These are phyloP conservation scores for Apodemia mormo DNA, from an alignment of 2,888 invertebrate species.

Conservation along the genomic window DNA sequence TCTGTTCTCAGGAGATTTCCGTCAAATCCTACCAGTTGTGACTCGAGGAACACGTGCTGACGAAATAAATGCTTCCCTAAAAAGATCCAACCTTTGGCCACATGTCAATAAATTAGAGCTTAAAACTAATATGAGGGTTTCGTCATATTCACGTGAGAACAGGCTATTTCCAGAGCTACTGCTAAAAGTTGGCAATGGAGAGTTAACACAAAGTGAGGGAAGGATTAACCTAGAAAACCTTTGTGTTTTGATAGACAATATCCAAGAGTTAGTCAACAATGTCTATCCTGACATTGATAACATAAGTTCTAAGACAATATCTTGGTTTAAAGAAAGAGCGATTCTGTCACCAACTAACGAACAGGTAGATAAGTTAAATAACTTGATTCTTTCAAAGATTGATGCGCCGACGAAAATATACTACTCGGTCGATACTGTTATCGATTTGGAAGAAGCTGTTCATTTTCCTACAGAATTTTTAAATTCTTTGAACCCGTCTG, in stretches of 20 bases:
- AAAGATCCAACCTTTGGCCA: slow-evolving; percentile 38
- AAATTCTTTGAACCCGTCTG: slow-evolving; percentile 35
- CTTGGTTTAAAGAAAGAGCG: slow-evolving; percentile 41
- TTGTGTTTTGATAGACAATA: slow-evolving; percentile 32
- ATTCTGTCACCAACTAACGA: slow-evolving; percentile 42
- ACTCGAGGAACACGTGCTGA: slow-evolving; percentile 40
- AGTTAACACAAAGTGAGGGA: slow-evolving; percentile 36
- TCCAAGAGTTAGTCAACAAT: slow-evolving; percentile 34
- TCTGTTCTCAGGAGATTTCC: slow-evolving; percentile 40
- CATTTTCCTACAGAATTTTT: slow-evolving; percentile 34
- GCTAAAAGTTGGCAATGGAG: slow-evolving; percentile 27
- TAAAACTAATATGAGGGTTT: slow-evolving; percentile 31
- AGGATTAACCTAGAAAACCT: slow-evolving; percentile 25
- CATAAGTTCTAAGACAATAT: slow-evolving; percentile 38
- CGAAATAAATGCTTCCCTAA: slow-evolving; percentile 41
- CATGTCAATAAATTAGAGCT: slow-evolving; percentile 41
- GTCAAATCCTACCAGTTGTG: slow-evolving; percentile 42
- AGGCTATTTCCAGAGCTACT: slow-evolving; percentile 41
- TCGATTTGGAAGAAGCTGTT: slow-evolving; percentile 37
- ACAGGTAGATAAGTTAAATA: slow-evolving; percentile 41
- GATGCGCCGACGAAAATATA: slow-evolving; percentile 38
- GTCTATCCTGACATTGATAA: slow-evolving; percentile 41
- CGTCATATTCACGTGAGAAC: slow-evolving; percentile 38
- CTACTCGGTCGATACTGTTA: slow-evolving; percentile 40
- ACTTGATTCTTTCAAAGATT: slow-evolving; percentile 37